These are phyloP conservation scores for Bucorvus abyssinicus DNA, from an alignment of 2,797 vertebrate species.

Conservation along the genomic window DNA sequence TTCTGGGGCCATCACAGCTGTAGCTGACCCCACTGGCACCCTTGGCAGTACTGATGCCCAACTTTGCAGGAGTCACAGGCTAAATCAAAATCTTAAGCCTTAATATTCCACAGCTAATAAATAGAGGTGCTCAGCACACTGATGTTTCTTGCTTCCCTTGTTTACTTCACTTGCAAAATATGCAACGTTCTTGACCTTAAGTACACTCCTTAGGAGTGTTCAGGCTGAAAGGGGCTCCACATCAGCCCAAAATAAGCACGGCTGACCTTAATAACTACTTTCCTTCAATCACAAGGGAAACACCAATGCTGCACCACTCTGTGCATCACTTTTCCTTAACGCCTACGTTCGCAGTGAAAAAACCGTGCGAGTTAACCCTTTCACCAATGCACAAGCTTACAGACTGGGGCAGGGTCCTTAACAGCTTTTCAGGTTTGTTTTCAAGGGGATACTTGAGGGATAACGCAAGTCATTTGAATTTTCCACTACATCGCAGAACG, in stretches of 20 bases:
- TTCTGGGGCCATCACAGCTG: background rate
- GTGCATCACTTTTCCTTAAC: constrained; percentile 28
- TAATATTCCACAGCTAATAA: background rate
- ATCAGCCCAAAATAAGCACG: constrained; percentile 53
- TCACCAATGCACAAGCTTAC: background rate
- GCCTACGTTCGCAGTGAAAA: background rate
- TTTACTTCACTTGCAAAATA: constrained; percentile 58
- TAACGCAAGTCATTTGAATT: background rate
- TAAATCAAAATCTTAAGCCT: background rate
- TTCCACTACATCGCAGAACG: constrained; percentile 11
- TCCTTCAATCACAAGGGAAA: constrained; percentile 54
- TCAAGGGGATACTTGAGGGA: background rate
- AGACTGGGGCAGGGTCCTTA: background rate
- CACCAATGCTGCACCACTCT: background rate
- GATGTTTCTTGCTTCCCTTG: background rate
- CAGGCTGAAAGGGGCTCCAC: constrained; percentile 26
- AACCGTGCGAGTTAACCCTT: background rate
- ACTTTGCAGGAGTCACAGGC: background rate
- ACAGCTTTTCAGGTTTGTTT: background rate
- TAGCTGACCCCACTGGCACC: background rate
- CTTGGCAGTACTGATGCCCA: background rate
- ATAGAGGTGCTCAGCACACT: background rate
- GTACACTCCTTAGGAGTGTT: constrained; percentile 63
- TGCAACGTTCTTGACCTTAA: constrained; percentile 57
- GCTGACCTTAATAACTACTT: constrained; percentile 58